Conservation (phyloP, 2,113 vertebrate species). For the Gasterosteus nipponicus region DNA sequence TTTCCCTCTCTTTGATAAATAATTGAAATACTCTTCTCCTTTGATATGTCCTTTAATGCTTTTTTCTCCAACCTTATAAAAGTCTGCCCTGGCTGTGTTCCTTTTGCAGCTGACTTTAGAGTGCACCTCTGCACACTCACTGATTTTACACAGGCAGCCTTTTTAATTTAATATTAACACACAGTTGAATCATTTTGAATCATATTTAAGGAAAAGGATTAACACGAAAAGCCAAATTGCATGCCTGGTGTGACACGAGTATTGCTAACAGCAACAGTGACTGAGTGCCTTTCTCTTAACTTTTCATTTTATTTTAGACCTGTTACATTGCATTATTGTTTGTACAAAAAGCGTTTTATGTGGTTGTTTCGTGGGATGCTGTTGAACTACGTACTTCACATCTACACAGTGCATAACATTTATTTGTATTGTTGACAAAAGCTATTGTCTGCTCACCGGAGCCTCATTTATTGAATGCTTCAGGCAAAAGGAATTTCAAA, state of each 20-base stretch:
- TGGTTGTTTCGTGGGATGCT: constrained; percentile 22
- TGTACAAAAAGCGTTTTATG: constrained; percentile 34
- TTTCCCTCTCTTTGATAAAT: constrained; percentile 71
- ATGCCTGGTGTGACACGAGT: background rate
- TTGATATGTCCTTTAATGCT: constrained; percentile 73
- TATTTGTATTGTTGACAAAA: constrained; percentile 63
- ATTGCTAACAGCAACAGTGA: constrained; percentile 21
- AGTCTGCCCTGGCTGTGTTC: constrained; percentile 46
- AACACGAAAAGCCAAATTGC: constrained; percentile 4
- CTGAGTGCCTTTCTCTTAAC: constrained; percentile 7
- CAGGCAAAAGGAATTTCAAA: constrained; percentile 70
- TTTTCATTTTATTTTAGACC: constrained; percentile 5
- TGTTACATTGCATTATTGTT: constrained; percentile 21
- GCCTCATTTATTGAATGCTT: constrained; percentile 71
- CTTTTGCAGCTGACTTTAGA: constrained; percentile 54
- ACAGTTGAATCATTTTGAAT: constrained; percentile 17
- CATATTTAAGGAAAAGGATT: constrained; percentile 2
- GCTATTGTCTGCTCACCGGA: constrained; percentile 61
- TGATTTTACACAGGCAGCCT: constrained; percentile 54
- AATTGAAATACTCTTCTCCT: constrained; percentile 71
- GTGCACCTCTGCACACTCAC: constrained; percentile 51
- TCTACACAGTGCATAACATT: constrained; percentile 64
- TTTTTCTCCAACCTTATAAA: constrained; percentile 60
- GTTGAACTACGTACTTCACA: constrained; percentile 52
- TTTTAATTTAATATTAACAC: constrained; percentile 60